Conservation (phyloP, 2,888 invertebrate species). For the Piscicola geometra region DNA sequence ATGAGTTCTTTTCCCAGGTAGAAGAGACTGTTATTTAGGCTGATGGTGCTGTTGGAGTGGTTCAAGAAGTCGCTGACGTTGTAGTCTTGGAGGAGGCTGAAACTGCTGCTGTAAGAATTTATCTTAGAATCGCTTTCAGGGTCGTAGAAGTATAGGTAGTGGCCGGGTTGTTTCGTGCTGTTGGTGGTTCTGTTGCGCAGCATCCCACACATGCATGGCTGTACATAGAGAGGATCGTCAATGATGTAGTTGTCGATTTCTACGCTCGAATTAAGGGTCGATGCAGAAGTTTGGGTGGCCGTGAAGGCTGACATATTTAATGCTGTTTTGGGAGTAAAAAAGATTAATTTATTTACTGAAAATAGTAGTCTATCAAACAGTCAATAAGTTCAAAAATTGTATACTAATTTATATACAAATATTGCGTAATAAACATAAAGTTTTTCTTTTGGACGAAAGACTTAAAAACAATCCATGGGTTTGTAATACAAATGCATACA, state of each 20-base stretch:
- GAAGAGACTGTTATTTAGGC: not conserved
- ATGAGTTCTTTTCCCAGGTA: not conserved
- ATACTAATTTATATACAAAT: too few species aligned
- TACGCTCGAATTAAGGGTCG: too few species aligned
- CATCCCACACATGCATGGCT: slow-evolving; percentile 7
- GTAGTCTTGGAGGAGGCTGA: not conserved
- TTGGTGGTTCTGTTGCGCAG: not conserved
- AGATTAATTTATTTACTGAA: too few species aligned
- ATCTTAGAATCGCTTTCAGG: not conserved
- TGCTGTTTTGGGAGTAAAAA: too few species aligned
- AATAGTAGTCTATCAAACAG: too few species aligned
- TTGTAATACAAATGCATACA: too few species aligned
- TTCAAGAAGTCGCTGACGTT: not conserved
- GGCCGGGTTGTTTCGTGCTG: not conserved
- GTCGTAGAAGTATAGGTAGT: slow-evolving; percentile 1
- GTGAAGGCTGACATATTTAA: too few species aligned
- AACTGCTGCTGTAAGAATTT: not conserved
- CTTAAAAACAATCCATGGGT: too few species aligned
- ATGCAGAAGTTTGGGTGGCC: too few species aligned
- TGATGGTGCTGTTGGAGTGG: not conserved
- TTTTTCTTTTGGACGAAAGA: too few species aligned
- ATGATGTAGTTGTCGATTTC: not conserved
- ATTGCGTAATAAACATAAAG: too few species aligned
- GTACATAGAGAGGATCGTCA: not conserved
- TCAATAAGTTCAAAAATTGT: too few species aligned